Evolutionary conservation across 2,888 invertebrate species (phyloP).

Genomic region (Heliconius sara): DNA sequence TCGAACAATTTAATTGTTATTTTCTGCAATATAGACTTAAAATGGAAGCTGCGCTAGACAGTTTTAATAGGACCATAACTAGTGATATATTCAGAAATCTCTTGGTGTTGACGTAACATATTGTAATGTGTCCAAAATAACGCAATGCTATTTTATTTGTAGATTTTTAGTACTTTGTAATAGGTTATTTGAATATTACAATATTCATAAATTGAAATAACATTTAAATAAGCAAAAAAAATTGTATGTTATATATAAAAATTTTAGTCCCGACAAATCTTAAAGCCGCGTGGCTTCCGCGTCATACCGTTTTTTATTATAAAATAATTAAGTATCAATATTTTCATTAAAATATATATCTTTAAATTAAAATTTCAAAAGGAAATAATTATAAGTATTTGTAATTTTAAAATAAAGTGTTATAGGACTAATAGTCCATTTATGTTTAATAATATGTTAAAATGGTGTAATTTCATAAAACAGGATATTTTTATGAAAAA

Average conservation of each 20-base stretch:
- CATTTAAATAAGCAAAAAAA: too few relatives aligned
- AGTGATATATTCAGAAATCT: slow-evolving; percentile 5
- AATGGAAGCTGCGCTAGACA: slow-evolving; percentile 13
- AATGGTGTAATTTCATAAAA: neutral
- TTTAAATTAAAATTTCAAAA: too few relatives aligned
- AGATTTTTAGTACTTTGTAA: slow-evolving; percentile 38
- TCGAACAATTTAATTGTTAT: slow-evolving; percentile 26
- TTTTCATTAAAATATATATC: neutral
- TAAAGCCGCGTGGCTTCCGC: neutral
- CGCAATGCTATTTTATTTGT: slow-evolving; percentile 57
- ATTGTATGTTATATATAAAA: neutral
- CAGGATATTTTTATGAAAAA: slow-evolving; percentile 7
- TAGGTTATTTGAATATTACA: neutral
- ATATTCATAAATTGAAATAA: neutral
- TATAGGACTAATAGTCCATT: too few relatives aligned
- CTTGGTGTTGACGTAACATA: slow-evolving; percentile 51
- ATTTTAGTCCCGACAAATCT: neutral
- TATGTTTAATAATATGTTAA: neutral
- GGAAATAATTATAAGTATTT: neutral
- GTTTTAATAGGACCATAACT: slow-evolving; percentile 13
- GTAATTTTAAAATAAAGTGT: too few relatives aligned
- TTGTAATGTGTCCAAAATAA: slow-evolving; percentile 10
- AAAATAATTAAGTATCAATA: neutral
- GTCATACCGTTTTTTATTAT: too few relatives aligned
- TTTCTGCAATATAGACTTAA: slow-evolving; percentile 16